Evolutionary conservation across 2,888 invertebrate genomes (phyloP).

Genomic region (Anagyrus pseudococci): DNA sequence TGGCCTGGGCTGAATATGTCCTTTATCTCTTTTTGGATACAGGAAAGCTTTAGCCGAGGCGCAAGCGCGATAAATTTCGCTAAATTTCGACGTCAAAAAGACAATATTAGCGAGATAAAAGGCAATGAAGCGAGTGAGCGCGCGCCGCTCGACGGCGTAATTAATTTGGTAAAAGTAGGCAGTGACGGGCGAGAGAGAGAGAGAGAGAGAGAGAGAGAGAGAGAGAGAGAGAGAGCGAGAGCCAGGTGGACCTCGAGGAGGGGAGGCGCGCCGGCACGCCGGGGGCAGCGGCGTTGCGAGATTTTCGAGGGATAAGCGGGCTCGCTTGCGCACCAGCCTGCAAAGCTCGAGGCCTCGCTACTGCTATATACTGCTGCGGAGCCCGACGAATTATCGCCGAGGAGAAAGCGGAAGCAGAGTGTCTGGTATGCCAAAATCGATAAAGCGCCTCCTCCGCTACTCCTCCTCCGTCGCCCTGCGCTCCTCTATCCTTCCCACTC

Average conservation of each 20-base stretch:
- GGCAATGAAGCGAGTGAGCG: constrained; percentile 13
- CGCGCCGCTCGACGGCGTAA: constrained; percentile 14
- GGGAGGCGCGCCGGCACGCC: not conserved
- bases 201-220: not conserved
- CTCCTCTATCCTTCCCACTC: not conserved
- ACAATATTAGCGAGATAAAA: constrained; percentile 22
- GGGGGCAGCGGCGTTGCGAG: constrained; percentile 14
- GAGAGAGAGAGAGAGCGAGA: not conserved
- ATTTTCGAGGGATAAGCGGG: constrained; percentile 28
- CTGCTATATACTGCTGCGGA: constrained; percentile 19
- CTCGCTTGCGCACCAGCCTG: not conserved
- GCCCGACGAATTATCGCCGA: constrained; percentile 55
- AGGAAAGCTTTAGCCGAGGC: not conserved
- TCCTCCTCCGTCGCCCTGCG: not conserved
- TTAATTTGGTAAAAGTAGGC: constrained; percentile 36
- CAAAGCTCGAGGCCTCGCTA: constrained; percentile 5
- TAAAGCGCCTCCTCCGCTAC: constrained; percentile 44
- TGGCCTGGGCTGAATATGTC: no score
- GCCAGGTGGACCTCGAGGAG: no score
- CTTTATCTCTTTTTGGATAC: no score
- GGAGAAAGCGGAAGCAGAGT: constrained; percentile 55
- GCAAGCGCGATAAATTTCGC: not conserved
- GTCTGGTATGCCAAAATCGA: constrained; percentile 59
- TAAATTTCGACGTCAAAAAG: constrained; percentile 11
- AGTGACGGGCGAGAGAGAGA: constrained; percentile 3